Conservation (phyloP, 2,113 vertebrate genomes). For the Proterorhinus semilunaris region DNA sequence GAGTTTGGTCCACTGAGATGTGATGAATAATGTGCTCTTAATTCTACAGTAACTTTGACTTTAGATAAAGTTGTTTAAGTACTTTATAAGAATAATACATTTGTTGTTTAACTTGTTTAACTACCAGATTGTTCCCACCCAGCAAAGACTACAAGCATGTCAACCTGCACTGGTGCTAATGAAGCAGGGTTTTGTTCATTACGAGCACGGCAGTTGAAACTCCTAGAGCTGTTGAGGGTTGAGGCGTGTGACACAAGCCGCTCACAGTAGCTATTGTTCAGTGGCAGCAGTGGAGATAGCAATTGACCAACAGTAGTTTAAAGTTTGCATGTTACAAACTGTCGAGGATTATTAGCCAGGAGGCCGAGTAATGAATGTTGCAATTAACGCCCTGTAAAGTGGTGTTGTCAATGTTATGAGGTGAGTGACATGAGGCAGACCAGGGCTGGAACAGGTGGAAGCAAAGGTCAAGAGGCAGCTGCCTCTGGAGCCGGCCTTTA, state of each 20-base stretch:
- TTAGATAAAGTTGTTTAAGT: not conserved
- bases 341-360: constrained; percentile 51
- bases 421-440: constrained; percentile 77
- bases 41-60: not conserved
- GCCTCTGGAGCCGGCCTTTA: constrained; percentile 65
- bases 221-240: constrained; percentile 44
- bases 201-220: not conserved
- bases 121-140: not conserved
- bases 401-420: constrained; percentile 74
- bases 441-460: constrained; percentile 70
- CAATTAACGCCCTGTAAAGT: constrained; percentile 62
- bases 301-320: constrained; percentile 45
- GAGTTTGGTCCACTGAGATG: not conserved
- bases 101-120: not conserved
- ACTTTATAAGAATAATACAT: not conserved
- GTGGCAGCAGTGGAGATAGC: constrained; percentile 59
- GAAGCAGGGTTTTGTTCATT: constrained; percentile 1
- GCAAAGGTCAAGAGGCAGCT: constrained; percentile 68
- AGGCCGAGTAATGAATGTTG: constrained; percentile 56
- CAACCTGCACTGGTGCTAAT: not conserved
- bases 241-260: constrained; percentile 18
- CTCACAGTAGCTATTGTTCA: constrained; percentile 47
- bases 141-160: not conserved
- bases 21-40: not conserved
- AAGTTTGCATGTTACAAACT: constrained; percentile 39